These are phyloP conservation scores for Phataginus tricuspis DNA, from an alignment of 2,797 vertebrate species.

Conservation along the genomic window DNA sequence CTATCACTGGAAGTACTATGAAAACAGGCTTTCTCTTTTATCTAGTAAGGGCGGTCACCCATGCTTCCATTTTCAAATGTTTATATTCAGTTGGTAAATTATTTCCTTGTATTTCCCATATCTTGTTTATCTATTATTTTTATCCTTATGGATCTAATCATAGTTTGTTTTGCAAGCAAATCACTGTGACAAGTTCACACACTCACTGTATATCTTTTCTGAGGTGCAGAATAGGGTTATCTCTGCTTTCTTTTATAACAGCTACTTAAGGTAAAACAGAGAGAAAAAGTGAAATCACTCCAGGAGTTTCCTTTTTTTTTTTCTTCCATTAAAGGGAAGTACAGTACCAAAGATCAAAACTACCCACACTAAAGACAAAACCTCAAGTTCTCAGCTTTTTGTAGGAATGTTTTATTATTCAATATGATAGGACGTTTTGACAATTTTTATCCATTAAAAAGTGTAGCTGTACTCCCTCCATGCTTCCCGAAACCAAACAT, in stretches of 20 bases:
- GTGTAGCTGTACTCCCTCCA: neutral
- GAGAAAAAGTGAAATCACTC: neutral
- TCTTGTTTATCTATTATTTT: neutral
- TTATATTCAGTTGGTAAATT: neutral
- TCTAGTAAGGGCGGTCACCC: neutral
- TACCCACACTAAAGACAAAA: neutral
- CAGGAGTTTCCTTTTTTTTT: neutral
- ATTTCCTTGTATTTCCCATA: neutral
- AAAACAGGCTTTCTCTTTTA: neutral
- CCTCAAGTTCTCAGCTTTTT: neutral
- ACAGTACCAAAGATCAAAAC: neutral
- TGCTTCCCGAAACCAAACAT: neutral
- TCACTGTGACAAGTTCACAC: neutral
- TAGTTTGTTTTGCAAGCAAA: neutral
- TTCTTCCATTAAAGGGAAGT: neutral
- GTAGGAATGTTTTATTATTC: neutral
- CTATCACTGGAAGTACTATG: neutral
- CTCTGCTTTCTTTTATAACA: neutral
- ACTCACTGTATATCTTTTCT: neutral
- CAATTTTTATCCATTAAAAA: neutral
- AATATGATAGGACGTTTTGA: neutral
- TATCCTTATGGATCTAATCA: neutral
- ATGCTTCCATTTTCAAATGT: neutral
- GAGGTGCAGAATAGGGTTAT: neutral
- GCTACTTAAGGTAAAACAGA: neutral